Evolutionary conservation across 2,797 vertebrate genomes (phyloP).

Genomic region (Coregonus suidteri): DNA sequence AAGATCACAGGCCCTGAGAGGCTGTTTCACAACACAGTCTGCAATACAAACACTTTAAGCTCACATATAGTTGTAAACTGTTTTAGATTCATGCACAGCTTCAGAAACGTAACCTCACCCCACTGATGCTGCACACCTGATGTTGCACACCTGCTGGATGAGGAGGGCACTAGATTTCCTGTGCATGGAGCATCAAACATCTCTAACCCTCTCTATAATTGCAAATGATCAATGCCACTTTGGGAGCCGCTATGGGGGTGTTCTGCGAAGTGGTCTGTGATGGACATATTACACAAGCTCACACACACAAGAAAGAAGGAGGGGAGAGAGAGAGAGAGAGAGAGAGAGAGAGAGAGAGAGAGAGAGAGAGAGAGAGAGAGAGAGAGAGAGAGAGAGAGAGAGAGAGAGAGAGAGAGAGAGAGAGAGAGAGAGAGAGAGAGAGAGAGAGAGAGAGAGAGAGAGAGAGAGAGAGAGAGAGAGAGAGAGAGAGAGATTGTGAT

Average conservation of each 20-base stretch:
- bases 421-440: not conserved
- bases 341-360: not conserved
- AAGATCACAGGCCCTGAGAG: constrained; percentile 48
- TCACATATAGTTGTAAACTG: constrained; percentile 18
- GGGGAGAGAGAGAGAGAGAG: not conserved
- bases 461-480: not conserved
- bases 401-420: not conserved
- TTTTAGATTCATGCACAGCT: constrained; percentile 17
- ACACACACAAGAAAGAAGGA: constrained; percentile 10
- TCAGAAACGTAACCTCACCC: constrained; percentile 39
- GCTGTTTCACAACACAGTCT: constrained; percentile 23
- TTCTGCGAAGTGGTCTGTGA: constrained; percentile 46
- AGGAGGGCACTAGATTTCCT: constrained; percentile 59
- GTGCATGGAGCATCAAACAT: constrained; percentile 37
- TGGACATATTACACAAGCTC: constrained; percentile 30
- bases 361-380: not conserved
- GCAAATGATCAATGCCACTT: constrained; percentile 50
- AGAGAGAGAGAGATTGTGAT: constrained; percentile 2
- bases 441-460: not conserved
- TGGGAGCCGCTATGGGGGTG: constrained; percentile 23
- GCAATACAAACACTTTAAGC: not conserved
- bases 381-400: not conserved
- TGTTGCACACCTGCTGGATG: constrained; percentile 46
- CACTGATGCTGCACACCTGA: constrained; percentile 39
- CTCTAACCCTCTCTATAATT: constrained; percentile 36